Evolutionary conservation across 2,797 vertebrate genomes (phyloP).

Genomic region (Erethizon dorsatum): DNA sequence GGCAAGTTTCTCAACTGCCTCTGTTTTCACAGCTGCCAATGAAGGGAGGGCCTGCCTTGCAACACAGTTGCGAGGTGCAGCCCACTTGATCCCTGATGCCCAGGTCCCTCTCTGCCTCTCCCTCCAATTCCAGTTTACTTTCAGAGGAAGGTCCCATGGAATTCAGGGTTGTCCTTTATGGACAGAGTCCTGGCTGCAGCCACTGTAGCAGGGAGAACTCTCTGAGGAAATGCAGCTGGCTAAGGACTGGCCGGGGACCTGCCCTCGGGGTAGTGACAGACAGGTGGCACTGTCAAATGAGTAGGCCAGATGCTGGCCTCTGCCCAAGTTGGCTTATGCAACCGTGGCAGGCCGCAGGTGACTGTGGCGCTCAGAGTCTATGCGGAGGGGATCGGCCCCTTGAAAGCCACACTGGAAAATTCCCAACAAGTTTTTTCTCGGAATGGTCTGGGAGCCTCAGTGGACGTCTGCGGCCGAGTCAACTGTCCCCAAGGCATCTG

Average conservation of each 20-base stretch:
- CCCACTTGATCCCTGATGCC: background rate
- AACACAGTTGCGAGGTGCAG: background rate
- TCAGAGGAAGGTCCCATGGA: background rate
- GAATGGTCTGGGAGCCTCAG: background rate
- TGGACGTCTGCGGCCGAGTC: background rate
- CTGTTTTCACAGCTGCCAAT: background rate
- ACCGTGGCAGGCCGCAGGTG: background rate
- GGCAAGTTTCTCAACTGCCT: constrained; percentile 21
- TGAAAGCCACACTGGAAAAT: constrained; percentile 68
- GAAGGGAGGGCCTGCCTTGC: background rate
- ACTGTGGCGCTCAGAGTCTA: background rate
- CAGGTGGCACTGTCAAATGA: background rate
- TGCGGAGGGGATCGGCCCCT: background rate
- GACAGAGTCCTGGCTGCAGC: background rate
- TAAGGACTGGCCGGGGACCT: constrained; percentile 41
- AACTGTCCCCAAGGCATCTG: background rate
- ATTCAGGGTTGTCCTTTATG: constrained; percentile 12
- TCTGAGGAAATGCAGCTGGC: constrained; percentile 13
- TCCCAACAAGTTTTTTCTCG: constrained; percentile 66
- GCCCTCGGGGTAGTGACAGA: background rate
- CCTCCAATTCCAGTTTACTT: background rate
- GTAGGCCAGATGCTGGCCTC: background rate
- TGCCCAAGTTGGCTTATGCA: background rate
- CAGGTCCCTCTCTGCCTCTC: background rate
- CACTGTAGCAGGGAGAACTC: background rate